These are phyloP conservation scores for Tubulanus polymorphus DNA, from an alignment of 2,888 invertebrate genomes.

Conservation along the genomic window DNA sequence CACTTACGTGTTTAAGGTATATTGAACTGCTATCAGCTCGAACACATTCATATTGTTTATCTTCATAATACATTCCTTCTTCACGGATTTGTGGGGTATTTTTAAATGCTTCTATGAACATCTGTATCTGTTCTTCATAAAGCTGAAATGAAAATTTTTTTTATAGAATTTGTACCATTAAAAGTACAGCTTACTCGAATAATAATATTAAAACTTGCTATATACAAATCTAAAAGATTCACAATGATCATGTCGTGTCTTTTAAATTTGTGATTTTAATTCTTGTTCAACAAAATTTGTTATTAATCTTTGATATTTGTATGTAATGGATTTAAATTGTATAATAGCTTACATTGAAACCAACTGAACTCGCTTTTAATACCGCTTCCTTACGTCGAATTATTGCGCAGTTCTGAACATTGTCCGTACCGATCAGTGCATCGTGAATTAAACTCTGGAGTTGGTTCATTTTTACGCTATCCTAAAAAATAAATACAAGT, in stretches of 20 bases:
- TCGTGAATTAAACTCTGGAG: conserved; percentile 51
- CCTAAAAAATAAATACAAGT: conserved; percentile 23
- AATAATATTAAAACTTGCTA: no score
- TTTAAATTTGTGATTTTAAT: no score
- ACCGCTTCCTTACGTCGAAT: conserved; percentile 40
- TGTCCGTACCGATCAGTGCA: conserved; percentile 48
- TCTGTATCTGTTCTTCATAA: conserved; percentile 43
- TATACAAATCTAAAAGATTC: no score
- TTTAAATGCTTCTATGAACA: conserved; percentile 47
- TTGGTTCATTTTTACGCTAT: conserved; percentile 51
- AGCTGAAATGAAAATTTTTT: conserved; percentile 29
- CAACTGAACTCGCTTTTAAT: conserved; percentile 47
- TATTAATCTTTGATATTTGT: no score
- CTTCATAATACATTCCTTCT: conserved; percentile 48
- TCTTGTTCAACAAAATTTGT: no score
- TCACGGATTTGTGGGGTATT: conserved; percentile 48
- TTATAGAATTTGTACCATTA: background rate
- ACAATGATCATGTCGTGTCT: no score
- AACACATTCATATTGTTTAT: conserved; percentile 46
- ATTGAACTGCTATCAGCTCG: conserved; percentile 50
- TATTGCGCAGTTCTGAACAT: conserved; percentile 51
- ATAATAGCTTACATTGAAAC: conserved; percentile 41
- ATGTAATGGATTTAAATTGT: no score
- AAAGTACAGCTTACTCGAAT: background rate
- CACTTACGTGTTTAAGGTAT: conserved; percentile 50